Evolutionary conservation across 2,888 invertebrate genomes (phyloP), one percentile per base, ranked within the genome.

Genomic region (Drosophila incognita): DNA sequence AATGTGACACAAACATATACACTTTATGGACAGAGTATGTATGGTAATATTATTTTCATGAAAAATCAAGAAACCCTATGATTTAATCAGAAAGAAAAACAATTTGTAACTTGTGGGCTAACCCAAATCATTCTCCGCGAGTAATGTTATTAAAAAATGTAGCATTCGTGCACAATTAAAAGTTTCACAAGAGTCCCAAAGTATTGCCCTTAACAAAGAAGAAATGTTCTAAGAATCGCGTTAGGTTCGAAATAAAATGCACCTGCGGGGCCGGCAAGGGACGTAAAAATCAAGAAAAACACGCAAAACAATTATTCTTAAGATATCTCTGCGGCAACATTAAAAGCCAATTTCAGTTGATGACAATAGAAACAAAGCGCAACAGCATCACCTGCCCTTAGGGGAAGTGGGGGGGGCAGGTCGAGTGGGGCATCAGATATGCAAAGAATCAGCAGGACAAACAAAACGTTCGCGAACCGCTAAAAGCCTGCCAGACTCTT

Each of bases 271-370:
- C 76, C 71, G 49, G 60, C 66, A 42, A 40, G 53, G 31, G 57
- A 54, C 57, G 61, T 46, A 60, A 82, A 87, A 89, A 86, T 87
- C 87, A 86, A 86, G 88, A 81, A 83, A 85, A 91, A 92, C 89
- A 92, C 88, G 89, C 91, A 91, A 92, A 92, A 92, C 92, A 92
- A 92, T 92, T 92, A 92, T 92, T 92, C 92, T 92, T 92, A 91
- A 92, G 90, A 91, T 92, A 92, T 92, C 92, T 92, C 92, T 87
- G 87, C 91, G 92, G 92, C 92, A 92, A 92, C 92, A 92, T 92
- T 92, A 92, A 92, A 92, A 92, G 92, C 92, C 92, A 92, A 92
- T 92, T 92, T 92, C 91, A 90, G 83, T 91, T 92, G 92, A 92
- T 92, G 92, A 92, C 91, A 91, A 91, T 91, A 87, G 87, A 80